These are phyloP conservation scores for Bombycilla garrulus DNA, from an alignment of 2,113 vertebrate species.

Conservation along the genomic window DNA sequence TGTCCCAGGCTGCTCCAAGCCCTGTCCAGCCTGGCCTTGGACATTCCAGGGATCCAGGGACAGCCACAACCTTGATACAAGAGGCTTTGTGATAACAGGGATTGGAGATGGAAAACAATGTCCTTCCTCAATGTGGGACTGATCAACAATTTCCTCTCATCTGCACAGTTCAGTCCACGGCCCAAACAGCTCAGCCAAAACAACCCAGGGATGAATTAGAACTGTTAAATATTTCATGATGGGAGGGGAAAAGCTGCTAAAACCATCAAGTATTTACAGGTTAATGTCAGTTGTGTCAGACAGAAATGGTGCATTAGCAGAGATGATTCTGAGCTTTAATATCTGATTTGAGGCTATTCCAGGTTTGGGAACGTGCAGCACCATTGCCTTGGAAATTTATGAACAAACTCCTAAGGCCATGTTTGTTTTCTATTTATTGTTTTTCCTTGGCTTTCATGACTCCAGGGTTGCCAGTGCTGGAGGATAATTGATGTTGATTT, in stretches of 20 bases:
- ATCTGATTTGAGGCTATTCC: slow-evolving; percentile 4
- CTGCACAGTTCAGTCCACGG: background rate
- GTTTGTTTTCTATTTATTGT: slow-evolving; percentile 50
- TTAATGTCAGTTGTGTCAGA: slow-evolving; percentile 29
- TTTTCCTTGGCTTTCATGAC: slow-evolving; percentile 49
- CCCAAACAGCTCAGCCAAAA: background rate
- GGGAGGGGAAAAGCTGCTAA: slow-evolving; percentile 33
- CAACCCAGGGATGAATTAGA: slow-evolving; percentile 42
- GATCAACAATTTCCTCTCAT: background rate
- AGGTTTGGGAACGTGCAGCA: background rate
- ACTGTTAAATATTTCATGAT: slow-evolving; percentile 59
- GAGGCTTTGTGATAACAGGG: background rate
- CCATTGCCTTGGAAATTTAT: slow-evolving; percentile 59
- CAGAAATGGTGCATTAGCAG: slow-evolving; percentile 35
- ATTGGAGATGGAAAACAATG: background rate
- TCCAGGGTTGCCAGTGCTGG: slow-evolving; percentile 8
- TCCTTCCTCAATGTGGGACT: background rate
- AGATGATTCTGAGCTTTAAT: slow-evolving; percentile 17
- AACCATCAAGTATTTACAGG: slow-evolving; percentile 16
- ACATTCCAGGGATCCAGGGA: background rate
- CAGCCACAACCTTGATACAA: background rate
- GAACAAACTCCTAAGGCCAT: slow-evolving; percentile 1
- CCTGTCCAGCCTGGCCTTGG: rapidly evolving
- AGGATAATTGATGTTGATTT: slow-evolving; percentile 27
- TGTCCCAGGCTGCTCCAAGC: background rate